Evolutionary conservation across 2,888 invertebrate genomes (phyloP).

Genomic region (Cosmorhoe ocellata): DNA sequence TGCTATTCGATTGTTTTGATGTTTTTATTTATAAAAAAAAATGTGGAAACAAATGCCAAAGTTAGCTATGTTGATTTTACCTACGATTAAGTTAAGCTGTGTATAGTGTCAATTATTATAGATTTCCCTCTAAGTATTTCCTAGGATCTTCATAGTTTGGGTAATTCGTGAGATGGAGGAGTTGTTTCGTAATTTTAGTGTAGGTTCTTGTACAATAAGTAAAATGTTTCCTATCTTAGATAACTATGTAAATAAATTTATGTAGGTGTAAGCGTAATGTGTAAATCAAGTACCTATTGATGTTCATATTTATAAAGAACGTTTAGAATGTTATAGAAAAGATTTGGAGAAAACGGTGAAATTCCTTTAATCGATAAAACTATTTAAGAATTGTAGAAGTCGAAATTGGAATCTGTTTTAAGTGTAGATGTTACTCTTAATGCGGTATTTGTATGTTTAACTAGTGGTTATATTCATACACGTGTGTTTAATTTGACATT

Average conservation of each 20-base stretch:
- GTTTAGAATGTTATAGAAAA: conserved; percentile 49
- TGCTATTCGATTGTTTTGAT: conserved; percentile 73
- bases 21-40: conserved; percentile 73
- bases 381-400: conserved; percentile 72
- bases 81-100: conserved; percentile 76
- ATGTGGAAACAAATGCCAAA: conserved; percentile 81
- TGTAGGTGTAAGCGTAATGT: conserved; percentile 60
- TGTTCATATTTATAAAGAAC: conserved; percentile 73
- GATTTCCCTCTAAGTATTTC: conserved; percentile 75
- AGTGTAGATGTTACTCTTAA: conserved; percentile 72
- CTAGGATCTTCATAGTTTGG: conserved; percentile 75
- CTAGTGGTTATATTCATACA: conserved; percentile 69
- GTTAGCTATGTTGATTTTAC: conserved; percentile 80
- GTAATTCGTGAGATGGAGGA: conserved; percentile 69
- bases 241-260: conserved; percentile 71
- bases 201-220: conserved; percentile 71
- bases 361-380: conserved; percentile 78
- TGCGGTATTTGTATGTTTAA: conserved; percentile 68
- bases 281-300: conserved; percentile 78
- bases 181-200: conserved; percentile 75
- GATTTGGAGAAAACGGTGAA: conserved; percentile 71
- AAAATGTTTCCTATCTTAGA: conserved; percentile 81
- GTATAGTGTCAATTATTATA: conserved; percentile 81
- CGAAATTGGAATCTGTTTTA: conserved; percentile 70
- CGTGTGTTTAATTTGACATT: conserved; percentile 8